Base-by-base conservation (phyloP, 2,888 invertebrate species). In the Petrolisthes manimaculis region DNA sequence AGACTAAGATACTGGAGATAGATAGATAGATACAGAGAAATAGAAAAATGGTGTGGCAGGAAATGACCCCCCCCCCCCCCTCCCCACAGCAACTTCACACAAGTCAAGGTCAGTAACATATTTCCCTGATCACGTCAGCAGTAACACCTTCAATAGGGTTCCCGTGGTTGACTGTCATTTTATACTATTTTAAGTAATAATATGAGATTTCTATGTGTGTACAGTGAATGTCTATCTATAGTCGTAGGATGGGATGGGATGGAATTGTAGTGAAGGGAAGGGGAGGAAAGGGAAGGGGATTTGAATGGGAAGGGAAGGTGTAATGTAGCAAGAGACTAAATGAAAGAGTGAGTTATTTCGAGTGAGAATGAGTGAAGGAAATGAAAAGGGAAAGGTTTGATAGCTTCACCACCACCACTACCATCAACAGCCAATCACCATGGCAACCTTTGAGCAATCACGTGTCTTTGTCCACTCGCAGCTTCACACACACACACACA, bases 361-460 rank as follows among this genome's bases (percentile, higher is more conserved):
- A 77, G 24, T 51, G 53, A 4, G 24, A 12, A 37, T 77, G 24
- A 77, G 77, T 51, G 77, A 77, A 51, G 14, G 77, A 9, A 51
- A 77, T 24, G 53, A 14, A 24, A 37, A 77, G 77, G 24, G 77
- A 77, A 37, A 77, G 24, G 24, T 24, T 5, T 24, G 24, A 77
- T 5, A 77, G 24, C 4, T 12, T 77, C 77, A 77, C 24, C 21
- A 12, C 24, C 53, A 77, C 14, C 14, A 6, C 53, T 77, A n/a
- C 53, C 24, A 24, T 18, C 53, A 24, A 51, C 61, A 9, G 61
- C 61, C 61, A 12, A 18, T 86, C 56, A 83, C 86, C 55, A 86
- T 86, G 83, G 86, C 21, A 83, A 86, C 86, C 78, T 86, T 86
- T 86, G 83, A 86, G 86, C 83, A 86, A 86, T 86, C 86, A 86